Base-by-base conservation (phyloP, 2,888 invertebrate species). In the Melanophora roralis region DNA sequence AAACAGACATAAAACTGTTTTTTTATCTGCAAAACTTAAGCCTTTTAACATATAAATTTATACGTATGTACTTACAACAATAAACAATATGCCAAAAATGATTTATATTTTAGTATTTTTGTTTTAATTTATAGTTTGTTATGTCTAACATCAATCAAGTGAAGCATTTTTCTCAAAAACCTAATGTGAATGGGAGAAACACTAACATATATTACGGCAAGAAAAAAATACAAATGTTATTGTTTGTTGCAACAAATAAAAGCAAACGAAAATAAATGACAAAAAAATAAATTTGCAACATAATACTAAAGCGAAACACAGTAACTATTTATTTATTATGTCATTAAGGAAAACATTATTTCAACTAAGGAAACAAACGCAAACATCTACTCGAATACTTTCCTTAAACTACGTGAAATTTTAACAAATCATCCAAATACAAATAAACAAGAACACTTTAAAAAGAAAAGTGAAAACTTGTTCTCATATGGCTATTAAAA, bases 71-170 rank as follows among this genome's bases (percentile, higher is more conserved):
- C 27, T 11, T 8, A 2, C 1, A 0, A 19, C 19, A 43, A 43
- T 36, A 32, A 7, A 34, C 45, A 43, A 21, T 32, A 36, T 14
- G 36, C 14, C 21, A 16, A 34, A 57, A 45, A 57, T 68, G 45
- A 68, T 68, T 68, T 57, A 68, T 68, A 36, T 14, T 3, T 12
- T 6, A 45, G 45, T 16, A 7, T 16, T 34, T 47, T 45, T 68
- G 23, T 47, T 47, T 45, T 12, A 32, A 16, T 57, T n/a, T 32
- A 19, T 23, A 45, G 21, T 45, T 57, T 21, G 32, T 27, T 55
- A 55, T 43, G 55, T 55, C 55, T 21, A 23, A 51, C 53, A 76
- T 76, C 68, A 76, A 68, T 76, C 67, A 74, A 74, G 53, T 71
- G 32, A 16, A 16, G 21, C 14, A 51, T 69, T 55, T 6, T 27